Base-by-base conservation (phyloP, 2,113 vertebrate species). In the Actenoides hombroni region DNA sequence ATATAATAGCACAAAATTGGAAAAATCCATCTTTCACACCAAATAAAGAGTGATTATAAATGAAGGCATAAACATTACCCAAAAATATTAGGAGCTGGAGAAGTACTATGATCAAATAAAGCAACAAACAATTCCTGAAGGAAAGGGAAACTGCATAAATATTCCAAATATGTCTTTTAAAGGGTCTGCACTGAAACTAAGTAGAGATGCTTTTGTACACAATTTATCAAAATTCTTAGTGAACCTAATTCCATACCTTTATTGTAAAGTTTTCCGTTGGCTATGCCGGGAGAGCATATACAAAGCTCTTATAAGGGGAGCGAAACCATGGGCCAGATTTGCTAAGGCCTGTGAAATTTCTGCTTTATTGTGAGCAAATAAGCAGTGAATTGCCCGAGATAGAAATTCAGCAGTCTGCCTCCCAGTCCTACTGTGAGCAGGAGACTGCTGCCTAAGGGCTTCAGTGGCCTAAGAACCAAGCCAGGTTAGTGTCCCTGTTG, bases 1-100 rank as follows among this genome's bases (percentile, higher is more conserved):
- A 91, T 89, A 69, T 94, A 96, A 95, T 92, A 91, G 77, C 77
- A 89, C 81, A 94, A 94, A 95, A 96, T 91, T 95, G 89, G 91
- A 91, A 96, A 96, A 96, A 96, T 94, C 94, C 77, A 48, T 95
- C 94, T 95, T 94, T 74, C 86, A 95, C 57, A 76, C 91, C 1
- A 18, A 96, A 87, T 59, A 92, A 86, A 86, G 88, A 95, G 59
- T 83, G 81, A 91, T 94, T 94, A 85, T 81, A 91, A 96, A 94
- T 87, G 86, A 92, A 96, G 67, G 92, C 49, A 80, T 92, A 63
- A 92, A 79, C 83, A 83, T 95, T 94, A 94, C 76, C 81, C 70
- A 92, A 86, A 96, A 92, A 89, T 94, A 94, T 54, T 94, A 85
- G 74, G 78, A 87, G 40, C 37, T 87, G 46, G 65, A 81, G 48